phyloP scores from a whole-genome alignment of 2,113 vertebrate species.

The Isurus oxyrinchus region DNA sequence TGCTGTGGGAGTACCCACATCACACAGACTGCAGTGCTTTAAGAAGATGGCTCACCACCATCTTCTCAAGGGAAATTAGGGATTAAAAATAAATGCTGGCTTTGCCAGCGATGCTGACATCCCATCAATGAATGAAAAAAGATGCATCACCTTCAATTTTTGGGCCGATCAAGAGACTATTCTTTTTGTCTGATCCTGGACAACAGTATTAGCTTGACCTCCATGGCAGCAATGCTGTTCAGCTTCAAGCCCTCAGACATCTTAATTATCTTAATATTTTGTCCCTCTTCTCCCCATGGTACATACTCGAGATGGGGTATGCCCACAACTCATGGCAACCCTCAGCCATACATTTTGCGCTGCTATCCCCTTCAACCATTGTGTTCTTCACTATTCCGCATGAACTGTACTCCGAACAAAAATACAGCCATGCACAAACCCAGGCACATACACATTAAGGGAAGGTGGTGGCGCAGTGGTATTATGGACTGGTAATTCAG shows the following conservation, averaged over 20 bases:
- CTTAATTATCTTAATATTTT: too few relatives aligned
- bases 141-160: background rate
- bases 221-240: too few relatives aligned
- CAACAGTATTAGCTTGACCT: too few relatives aligned
- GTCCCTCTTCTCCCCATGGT: background rate
- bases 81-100: background rate
- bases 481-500: too few relatives aligned
- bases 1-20: background rate
- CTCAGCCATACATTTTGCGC: background rate
- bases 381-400: too few relatives aligned
- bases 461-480: too few relatives aligned
- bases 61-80: background rate
- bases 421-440: too few relatives aligned
- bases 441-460: too few relatives aligned
- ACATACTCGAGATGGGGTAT: background rate
- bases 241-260: too few relatives aligned
- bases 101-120: background rate
- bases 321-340: background rate
- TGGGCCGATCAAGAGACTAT: background rate
- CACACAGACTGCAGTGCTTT: background rate
- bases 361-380: too few relatives aligned
- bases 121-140: background rate
- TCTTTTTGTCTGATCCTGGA: too few relatives aligned
- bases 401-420: too few relatives aligned
- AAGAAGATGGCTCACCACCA: background rate